Evolutionary conservation across 2,797 vertebrate species (phyloP).

Genomic region (Pseudocheirus occidentalis): DNA sequence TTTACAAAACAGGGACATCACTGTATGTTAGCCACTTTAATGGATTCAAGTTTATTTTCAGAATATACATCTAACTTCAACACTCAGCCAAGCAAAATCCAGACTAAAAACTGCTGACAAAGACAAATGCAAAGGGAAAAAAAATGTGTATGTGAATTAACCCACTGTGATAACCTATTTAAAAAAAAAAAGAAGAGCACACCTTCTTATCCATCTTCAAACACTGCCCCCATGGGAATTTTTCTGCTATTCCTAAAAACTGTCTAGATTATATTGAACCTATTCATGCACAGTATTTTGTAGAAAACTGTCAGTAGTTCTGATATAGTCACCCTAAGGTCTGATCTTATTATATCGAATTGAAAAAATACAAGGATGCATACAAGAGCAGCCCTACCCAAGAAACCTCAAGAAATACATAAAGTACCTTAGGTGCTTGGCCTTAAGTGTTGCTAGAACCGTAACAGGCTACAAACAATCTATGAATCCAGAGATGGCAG

Average conservation of each 20-base stretch:
- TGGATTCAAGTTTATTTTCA: constrained; percentile 87
- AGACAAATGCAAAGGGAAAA: constrained; percentile 74
- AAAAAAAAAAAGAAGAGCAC: constrained; percentile 31
- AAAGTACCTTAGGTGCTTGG: constrained; percentile 65
- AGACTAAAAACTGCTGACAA: constrained; percentile 82
- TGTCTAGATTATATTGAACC: constrained; percentile 58
- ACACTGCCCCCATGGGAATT: constrained; percentile 56
- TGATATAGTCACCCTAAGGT: constrained; percentile 75
- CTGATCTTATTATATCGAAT: constrained; percentile 80
- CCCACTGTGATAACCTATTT: constrained; percentile 55
- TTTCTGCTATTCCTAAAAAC: constrained; percentile 62
- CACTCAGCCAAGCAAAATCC: constrained; percentile 81
- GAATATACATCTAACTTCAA: constrained; percentile 85
- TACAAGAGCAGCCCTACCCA: constrained; percentile 67
- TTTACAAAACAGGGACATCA: constrained; percentile 88
- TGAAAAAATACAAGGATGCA: constrained; percentile 76
- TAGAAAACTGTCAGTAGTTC: constrained; percentile 72
- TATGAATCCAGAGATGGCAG: constrained; percentile 80
- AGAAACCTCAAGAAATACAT: constrained; percentile 75
- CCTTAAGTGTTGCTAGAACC: constrained; percentile 74
- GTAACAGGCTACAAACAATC: constrained; percentile 78
- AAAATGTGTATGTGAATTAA: constrained; percentile 69
- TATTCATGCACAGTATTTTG: constrained; percentile 66
- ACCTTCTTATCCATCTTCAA: constrained; percentile 56
- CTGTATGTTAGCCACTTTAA: constrained; percentile 87